Percentiles rank a stretch among this genome's conserved stretches.
These are phyloP conservation scores for Alviniconcha marisindica DNA, from an alignment of 1,140 invertebrate species.

Conservation along the genomic window DNA sequence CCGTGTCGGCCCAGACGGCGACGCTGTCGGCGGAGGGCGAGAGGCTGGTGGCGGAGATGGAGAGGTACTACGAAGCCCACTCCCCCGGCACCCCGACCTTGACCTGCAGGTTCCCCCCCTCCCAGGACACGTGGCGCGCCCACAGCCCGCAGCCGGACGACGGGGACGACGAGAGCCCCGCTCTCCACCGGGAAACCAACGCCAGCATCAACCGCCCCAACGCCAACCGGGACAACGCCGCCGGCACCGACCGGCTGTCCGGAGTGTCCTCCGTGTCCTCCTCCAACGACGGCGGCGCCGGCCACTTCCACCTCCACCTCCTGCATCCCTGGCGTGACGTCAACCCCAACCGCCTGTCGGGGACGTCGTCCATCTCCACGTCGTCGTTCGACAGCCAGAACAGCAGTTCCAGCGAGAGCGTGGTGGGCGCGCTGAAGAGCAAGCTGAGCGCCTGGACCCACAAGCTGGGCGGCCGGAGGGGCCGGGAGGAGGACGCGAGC, in stretches of 20 bases:
- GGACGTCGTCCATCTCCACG: slow-evolving; percentile 58
- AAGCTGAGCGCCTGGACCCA: slow-evolving; percentile 54
- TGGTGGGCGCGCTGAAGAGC: slow-evolving; percentile 57
- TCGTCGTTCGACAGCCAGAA: slow-evolving; percentile 63
- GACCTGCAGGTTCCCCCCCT: not conserved
- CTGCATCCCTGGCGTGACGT: not conserved
- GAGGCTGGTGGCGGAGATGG: slow-evolving; percentile 63
- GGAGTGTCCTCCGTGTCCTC: slow-evolving; percentile 48
- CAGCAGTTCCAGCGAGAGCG: slow-evolving; percentile 51
- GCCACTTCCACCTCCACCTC: not conserved
- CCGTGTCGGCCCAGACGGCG: slow-evolving; percentile 17
- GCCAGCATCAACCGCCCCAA: not conserved
- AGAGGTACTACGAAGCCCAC: slow-evolving; percentile 50
- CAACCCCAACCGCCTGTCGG: slow-evolving; percentile 53
- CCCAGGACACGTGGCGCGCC: not conserved
- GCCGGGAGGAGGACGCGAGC: not conserved
- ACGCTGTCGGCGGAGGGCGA: slow-evolving; percentile 49
- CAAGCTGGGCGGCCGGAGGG: slow-evolving; percentile 39
- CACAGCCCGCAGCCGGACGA: not conserved
- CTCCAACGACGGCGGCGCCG: slow-evolving; percentile 13
- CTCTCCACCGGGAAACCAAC: too few species aligned
- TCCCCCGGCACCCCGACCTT: not conserved
- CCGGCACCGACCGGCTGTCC: slow-evolving; percentile 42
- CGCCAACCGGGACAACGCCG: not conserved
- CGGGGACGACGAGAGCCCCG: too few species aligned